Evolutionary conservation across 2,113 vertebrate genomes (phyloP), one percentile per base, ranked within the genome.

Genomic region (Atherinomorus stipes): DNA sequence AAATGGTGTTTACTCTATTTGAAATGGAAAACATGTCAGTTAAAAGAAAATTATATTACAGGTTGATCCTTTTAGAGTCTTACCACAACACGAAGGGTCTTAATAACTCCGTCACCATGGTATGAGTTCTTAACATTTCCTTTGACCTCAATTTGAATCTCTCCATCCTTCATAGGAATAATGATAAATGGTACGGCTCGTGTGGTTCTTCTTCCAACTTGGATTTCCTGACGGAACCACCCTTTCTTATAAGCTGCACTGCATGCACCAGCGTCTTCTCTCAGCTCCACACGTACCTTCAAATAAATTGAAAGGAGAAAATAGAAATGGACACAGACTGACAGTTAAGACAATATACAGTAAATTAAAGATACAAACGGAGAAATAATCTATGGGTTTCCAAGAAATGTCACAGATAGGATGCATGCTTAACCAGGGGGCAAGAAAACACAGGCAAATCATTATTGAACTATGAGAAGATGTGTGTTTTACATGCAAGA

Each of bases 41-140:
- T 34, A 34, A 34, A 34, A 34, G 8, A 34, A 34, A 34, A 7
- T 34, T 34, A 34, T 9, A 28, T 28, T 28, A 6, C 28, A 28
- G 6, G 28, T 28, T 28, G 28, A 28, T 28, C 28, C 6, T 28
- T 28, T 28, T 4, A 34, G 31, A 64, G 4, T 13, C 96, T 92
- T 85, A 98, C 97, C 95, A 97, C 94, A 0, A 98, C 96, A 11
- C 59, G 83, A 26, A 98, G 89, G 1, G 59, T 76, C 90, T 95
- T 97, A 77, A 18, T 90, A 63, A 97, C 87, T 0, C 95, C 96
- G 0, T 98, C 96, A 0, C 8, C 28, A 25, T 81, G 11, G 0
- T n/a, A 52, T 0, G 0, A 1, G 2, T 54, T 37, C 16, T 50
- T 78, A 12, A 95, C 94, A 0, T 92, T 74, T 0, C 94, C 96